Evolutionary conservation across 2,888 invertebrate genomes (phyloP).

Genomic region (Plebejus anna): DNA sequence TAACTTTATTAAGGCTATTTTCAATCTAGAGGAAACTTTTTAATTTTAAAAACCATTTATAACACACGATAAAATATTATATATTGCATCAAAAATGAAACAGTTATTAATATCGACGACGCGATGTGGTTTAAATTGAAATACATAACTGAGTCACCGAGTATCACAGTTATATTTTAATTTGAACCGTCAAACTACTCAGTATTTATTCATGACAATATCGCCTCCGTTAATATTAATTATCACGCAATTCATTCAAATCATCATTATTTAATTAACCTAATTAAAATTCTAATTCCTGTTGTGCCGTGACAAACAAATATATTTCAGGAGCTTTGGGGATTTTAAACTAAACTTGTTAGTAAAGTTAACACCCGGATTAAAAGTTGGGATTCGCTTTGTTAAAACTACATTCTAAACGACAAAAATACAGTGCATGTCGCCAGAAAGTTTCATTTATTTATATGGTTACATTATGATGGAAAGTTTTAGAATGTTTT

Average conservation of each 20-base stretch:
- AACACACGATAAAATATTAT: not conserved
- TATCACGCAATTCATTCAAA: constrained; percentile 42
- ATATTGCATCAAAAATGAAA: not conserved
- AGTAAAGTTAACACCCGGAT: constrained; percentile 55
- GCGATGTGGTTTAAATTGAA: not conserved
- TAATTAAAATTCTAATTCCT: constrained; percentile 48
- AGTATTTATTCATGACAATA: constrained; percentile 24
- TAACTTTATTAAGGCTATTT: too few relatives aligned
- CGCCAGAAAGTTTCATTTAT: not conserved
- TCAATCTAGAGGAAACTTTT: too few relatives aligned
- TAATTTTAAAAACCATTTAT: too few relatives aligned
- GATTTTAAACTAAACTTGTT: constrained; percentile 52
- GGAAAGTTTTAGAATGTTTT: not conserved
- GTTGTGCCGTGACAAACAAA: constrained; percentile 44
- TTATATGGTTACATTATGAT: constrained; percentile 3
- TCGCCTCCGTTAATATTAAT: constrained; percentile 37
- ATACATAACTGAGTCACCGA: not conserved
- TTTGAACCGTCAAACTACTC: not conserved
- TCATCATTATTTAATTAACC: constrained; percentile 41
- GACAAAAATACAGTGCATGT: constrained; percentile 37
- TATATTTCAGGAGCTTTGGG: constrained; percentile 50
- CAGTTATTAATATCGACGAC: not conserved
- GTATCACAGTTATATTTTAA: not conserved
- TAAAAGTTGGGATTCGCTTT: constrained; percentile 57
- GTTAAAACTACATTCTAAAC: constrained; percentile 57